A percentile compares a stretch with the other conserved stretches of the same genome.
phyloP scores from a whole-genome alignment of 2,888 invertebrate genomes.

The Perizoma flavofasciatum region DNA sequence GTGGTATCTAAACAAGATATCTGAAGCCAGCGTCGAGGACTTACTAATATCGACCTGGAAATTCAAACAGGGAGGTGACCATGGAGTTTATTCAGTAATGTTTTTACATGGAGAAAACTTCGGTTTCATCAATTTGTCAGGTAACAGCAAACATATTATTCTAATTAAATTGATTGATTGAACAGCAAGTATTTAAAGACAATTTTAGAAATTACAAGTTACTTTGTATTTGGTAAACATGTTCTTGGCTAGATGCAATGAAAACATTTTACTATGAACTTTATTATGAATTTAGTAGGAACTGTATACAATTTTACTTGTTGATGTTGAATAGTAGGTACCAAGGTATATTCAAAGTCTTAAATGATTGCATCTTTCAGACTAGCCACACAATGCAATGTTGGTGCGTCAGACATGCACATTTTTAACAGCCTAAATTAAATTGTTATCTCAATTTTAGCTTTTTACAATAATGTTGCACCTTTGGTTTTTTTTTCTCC shows the following conservation, averaged over 20 bases:
- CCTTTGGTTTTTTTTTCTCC: no score
- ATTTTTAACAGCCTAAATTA: no score
- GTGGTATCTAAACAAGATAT: constrained; percentile 71
- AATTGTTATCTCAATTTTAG: no score
- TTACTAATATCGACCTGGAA: constrained; percentile 84
- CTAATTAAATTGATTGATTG: constrained; percentile 26
- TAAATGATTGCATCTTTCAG: no score
- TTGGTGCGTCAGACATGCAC: no score
- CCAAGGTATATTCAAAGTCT: no score
- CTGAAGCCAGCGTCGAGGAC: constrained; percentile 74
- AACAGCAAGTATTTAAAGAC: constrained; percentile 10
- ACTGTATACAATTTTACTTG: no score
- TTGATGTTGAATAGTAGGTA: no score
- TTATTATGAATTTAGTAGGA: no score
- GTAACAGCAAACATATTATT: neutral
- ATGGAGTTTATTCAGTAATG: constrained; percentile 51
- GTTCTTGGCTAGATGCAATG: constrained; percentile 2
- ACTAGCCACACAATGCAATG: no score
- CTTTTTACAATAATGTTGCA: no score
- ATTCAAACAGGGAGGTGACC: constrained; percentile 79
- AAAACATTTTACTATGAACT: no score
- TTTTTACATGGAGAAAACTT: constrained; percentile 22
- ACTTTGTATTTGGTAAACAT: constrained; percentile 12
- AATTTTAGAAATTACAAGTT: constrained; percentile 3
- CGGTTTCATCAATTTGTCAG: constrained; percentile 40